phyloP scores from a whole-genome alignment of 2,113 vertebrate species.

The Alouatta palliata region DNA sequence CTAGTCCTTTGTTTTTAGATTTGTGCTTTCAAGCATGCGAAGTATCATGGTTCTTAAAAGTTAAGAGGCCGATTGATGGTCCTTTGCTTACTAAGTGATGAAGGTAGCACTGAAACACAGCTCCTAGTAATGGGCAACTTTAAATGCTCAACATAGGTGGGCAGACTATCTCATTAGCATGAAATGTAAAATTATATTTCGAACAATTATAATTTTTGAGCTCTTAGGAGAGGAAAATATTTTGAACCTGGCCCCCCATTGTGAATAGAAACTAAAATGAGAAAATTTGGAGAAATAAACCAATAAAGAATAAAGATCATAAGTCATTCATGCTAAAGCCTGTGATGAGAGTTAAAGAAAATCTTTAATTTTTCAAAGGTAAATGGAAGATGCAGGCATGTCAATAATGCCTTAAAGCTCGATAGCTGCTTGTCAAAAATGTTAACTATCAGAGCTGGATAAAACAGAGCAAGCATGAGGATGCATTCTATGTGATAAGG shows the following conservation, averaged over 20 bases:
- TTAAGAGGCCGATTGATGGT: not conserved
- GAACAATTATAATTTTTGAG: not conserved
- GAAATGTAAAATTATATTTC: not conserved
- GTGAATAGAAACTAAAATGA: not conserved
- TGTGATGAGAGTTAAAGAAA: not conserved
- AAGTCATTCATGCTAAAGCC: not conserved
- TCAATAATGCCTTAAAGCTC: not conserved
- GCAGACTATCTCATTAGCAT: not conserved
- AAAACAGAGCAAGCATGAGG: not conserved
- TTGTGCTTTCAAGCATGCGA: not conserved
- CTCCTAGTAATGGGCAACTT: not conserved
- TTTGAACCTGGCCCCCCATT: not conserved
- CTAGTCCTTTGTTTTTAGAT: not conserved
- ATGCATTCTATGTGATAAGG: too few relatives aligned
- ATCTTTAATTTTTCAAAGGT: not conserved
- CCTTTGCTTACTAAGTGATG: not conserved
- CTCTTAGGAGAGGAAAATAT: not conserved
- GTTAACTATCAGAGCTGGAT: not conserved
- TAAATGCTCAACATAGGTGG: not conserved
- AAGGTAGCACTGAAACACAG: not conserved
- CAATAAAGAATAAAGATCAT: not conserved
- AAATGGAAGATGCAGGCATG: conserved; percentile 1
- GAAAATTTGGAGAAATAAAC: not conserved
- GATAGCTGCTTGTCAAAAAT: not conserved
- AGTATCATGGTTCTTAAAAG: conserved; percentile 5